Evolutionary conservation across 2,888 invertebrate species (phyloP), one percentile per base, ranked within the genome.

Genomic region (Drosophila melanocephala): DNA sequence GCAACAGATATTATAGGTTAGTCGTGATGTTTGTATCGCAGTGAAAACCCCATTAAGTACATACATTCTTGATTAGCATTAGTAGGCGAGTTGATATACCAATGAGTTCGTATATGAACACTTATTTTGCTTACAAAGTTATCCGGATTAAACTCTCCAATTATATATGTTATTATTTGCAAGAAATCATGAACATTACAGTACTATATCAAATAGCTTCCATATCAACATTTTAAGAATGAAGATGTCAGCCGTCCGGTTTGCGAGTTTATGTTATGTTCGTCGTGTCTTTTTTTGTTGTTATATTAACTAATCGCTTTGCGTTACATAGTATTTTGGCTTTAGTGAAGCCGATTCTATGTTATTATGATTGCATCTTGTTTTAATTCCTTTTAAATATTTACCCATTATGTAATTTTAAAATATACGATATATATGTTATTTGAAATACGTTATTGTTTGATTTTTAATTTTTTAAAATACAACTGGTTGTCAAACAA

Each of bases 321-420:
- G 47, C 6, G 19, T 62, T 12, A 9, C 14, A 0, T 42, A 30
- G n/a, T 30, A 16, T 10, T 30, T 30, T 30, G 7, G 3, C 28
- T 53, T 33, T 28, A 26, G 19, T 22, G 0, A n/a, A 35, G n/a
- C 28, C 14, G 12, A 42, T 47, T n/a, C 14, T 72, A 9, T 51
- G 10, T 37, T 57, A 19, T 56, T 57, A 19, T 56, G 6, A 30
- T 7, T 26, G 44, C 32, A 12, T 0, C 0, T 14, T 32, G n/a
- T 26, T 37, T 35, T 51, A 12, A 12, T 33, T 22, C 30, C 3
- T n/a, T 32, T 19, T 30, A 33, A 39, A 42, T 10, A 39, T 55
- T 58, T 19, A 32, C 44, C 14, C 62, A 52, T 44, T n/a, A 62
- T 70, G 55, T 10, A 28, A 5, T 56, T 62, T 63, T 16, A n/a